A percentile compares a stretch with the other conserved stretches of the same genome.
Conservation (phyloP, 2,797 vertebrate species). For the Acipenser oxyrinchus region DNA sequence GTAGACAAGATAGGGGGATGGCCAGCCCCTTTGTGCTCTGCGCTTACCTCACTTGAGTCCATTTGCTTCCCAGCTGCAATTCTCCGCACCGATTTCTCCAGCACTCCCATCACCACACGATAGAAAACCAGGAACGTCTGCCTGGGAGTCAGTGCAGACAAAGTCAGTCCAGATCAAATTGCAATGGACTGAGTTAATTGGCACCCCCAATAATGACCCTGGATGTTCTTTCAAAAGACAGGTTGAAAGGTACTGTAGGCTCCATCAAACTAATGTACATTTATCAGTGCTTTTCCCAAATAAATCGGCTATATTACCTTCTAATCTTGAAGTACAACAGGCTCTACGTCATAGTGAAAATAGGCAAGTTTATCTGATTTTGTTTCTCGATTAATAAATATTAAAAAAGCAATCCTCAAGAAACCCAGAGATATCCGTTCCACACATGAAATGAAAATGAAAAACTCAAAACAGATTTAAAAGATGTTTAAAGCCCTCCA, state of each 20-base stretch:
- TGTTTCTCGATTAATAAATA: not conserved
- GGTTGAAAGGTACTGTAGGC: no score
- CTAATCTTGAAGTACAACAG: no score
- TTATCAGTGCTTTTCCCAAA: not conserved
- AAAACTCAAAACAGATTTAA: not conserved
- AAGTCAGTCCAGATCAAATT: not conserved
- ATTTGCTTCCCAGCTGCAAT: constrained; percentile 66
- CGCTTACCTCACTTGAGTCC: constrained; percentile 71
- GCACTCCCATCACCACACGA: constrained; percentile 81
- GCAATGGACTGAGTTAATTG: not conserved
- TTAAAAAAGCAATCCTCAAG: no score
- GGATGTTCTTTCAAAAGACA: no score
- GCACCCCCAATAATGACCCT: not conserved
- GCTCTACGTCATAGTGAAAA: no score
- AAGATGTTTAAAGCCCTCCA: not conserved
- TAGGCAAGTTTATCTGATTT: not conserved
- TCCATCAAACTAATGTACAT: not conserved
- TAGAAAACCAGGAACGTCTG: constrained; percentile 86
- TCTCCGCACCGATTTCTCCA: constrained; percentile 73
- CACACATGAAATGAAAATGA: constrained; percentile 36
- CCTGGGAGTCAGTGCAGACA: constrained; percentile 41
- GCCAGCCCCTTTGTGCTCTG: no score
- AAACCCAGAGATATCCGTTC: not conserved
- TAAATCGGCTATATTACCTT: no score
- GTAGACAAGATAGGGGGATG: no score